Conservation (phyloP, 2,888 invertebrate genomes). For the Drosophila longiperda region DNA sequence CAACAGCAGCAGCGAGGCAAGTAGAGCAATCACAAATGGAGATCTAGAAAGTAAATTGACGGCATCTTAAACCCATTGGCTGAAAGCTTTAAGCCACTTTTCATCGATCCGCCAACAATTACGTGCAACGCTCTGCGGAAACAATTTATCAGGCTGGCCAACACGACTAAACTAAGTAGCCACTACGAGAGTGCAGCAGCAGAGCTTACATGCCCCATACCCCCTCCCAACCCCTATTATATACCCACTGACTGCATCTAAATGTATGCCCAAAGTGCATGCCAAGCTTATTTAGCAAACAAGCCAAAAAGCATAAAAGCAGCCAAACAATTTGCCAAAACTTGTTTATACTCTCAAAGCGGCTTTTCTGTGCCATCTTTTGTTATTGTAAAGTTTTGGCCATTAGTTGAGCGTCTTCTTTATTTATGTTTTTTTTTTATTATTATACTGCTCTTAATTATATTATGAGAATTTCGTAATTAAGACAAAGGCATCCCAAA, state of each 20-base stretch:
- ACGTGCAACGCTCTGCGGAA: conserved; percentile 75
- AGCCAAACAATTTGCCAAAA: conserved; percentile 15
- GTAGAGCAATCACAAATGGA: conserved; percentile 22
- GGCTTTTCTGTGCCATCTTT: background rate
- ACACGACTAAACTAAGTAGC: conserved; percentile 62
- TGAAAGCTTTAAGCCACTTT: conserved; percentile 69
- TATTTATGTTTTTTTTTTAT: background rate
- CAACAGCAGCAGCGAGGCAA: conserved; percentile 4
- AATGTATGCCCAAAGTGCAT: conserved; percentile 76
- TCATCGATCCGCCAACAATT: conserved; percentile 76
- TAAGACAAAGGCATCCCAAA: background rate
- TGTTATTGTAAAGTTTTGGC: background rate
- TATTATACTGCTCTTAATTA: background rate
- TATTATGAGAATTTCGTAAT: background rate
- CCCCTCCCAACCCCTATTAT: background rate
- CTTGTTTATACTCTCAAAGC: conserved; percentile 40
- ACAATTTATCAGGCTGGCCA: conserved; percentile 77
- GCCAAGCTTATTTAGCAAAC: conserved; percentile 72
- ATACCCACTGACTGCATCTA: conserved; percentile 14
- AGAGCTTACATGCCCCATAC: background rate
- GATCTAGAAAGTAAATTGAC: conserved; percentile 13
- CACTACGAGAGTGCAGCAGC: conserved; percentile 30
- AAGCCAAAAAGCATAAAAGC: conserved; percentile 30
- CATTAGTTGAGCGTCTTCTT: background rate
- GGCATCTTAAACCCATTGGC: conserved; percentile 31